Evolutionary conservation across 2,888 invertebrate species (phyloP).

Genomic region (Drosophila maculinotata): DNA sequence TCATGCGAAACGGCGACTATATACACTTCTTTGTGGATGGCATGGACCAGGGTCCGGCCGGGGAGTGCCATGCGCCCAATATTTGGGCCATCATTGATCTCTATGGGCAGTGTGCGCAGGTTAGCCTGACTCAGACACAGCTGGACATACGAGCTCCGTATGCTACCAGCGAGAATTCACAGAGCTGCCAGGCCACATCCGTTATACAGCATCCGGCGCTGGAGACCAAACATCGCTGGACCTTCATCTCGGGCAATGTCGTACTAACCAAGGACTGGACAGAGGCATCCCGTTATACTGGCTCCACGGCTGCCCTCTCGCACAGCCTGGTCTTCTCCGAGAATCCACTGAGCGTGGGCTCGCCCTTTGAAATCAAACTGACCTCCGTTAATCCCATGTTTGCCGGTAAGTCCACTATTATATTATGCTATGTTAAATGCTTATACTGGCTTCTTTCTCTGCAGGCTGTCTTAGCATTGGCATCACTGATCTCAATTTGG

Average conservation of each 20-base stretch:
- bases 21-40: slow-evolving; percentile 95
- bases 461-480: slow-evolving; percentile 92
- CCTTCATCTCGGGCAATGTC: slow-evolving; percentile 84
- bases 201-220: slow-evolving; percentile 86
- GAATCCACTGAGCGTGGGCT: slow-evolving; percentile 83
- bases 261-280: slow-evolving; percentile 85
- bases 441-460: not conserved
- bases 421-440: not conserved
- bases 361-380: slow-evolving; percentile 84
- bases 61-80: slow-evolving; percentile 91
- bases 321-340: slow-evolving; percentile 85
- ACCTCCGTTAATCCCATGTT: slow-evolving; percentile 84
- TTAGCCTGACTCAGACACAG: slow-evolving; percentile 86
- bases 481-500: slow-evolving; percentile 89
- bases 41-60: slow-evolving; percentile 94
- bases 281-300: slow-evolving; percentile 83
- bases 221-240: slow-evolving; percentile 85
- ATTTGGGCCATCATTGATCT: slow-evolving; percentile 97
- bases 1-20: slow-evolving; percentile 94
- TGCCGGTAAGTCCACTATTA: slow-evolving; percentile 75
- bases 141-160: slow-evolving; percentile 83
- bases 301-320: slow-evolving; percentile 82
- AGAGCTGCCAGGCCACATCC: slow-evolving; percentile 87
- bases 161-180: slow-evolving; percentile 86
- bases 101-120: slow-evolving; percentile 97